These are phyloP conservation scores for Pituophis catenifer DNA, from an alignment of 2,113 vertebrate genomes.

Conservation along the genomic window DNA sequence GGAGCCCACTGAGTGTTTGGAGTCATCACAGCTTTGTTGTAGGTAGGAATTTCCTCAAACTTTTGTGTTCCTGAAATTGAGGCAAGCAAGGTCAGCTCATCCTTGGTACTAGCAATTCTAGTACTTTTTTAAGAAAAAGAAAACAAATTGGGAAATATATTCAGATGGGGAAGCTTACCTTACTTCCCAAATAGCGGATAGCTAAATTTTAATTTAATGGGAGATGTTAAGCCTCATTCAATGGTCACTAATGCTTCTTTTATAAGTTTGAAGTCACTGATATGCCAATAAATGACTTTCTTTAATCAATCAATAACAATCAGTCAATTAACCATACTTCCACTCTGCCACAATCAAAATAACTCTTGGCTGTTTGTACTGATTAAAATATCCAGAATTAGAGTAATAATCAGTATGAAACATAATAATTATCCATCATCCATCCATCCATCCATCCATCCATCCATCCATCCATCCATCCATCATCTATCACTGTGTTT, in stretches of 20 bases:
- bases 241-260: conserved; percentile 44
- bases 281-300: background rate
- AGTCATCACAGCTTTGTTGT: conserved; percentile 68
- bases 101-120: conserved; percentile 25
- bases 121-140: conserved; percentile 27
- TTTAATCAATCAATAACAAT: background rate
- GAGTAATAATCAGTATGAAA: background rate
- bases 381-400: background rate
- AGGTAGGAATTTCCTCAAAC: conserved; percentile 78
- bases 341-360: background rate
- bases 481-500: background rate
- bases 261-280: background rate
- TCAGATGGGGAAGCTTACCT: background rate
- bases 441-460: too few species aligned
- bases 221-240: conserved; percentile 48
- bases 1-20: conserved; percentile 74
- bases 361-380: background rate
- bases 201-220: conserved; percentile 29
- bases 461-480: too few species aligned
- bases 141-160: background rate
- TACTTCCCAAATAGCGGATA: background rate
- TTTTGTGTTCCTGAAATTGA: conserved; percentile 70
- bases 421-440: background rate
- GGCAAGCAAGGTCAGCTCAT: conserved; percentile 35
- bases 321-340: background rate